Base-by-base conservation (phyloP, 2,888 invertebrate genomes). In the Tryphoninae sp. region DNA sequence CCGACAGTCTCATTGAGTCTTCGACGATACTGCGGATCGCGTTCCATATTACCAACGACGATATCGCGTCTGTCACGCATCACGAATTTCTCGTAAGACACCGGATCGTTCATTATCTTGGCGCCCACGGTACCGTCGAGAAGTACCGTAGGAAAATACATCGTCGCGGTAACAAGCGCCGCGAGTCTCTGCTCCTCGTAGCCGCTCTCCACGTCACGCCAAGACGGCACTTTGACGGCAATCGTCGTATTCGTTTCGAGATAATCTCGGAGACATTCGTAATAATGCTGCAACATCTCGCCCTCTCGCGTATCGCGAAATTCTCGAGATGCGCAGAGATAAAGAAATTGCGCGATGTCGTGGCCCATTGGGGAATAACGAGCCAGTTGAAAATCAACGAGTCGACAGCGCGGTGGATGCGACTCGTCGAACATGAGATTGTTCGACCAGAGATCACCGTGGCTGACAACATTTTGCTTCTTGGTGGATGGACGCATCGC, bases 351-450 rank as follows among this genome's bases (percentile, higher is more conserved):
- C 89, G 94, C 93, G 1, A 95, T 91, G 86, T 96, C 96, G 62
- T 95, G 93, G 22, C 95, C 93, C 0, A 95, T 95, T 0, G 96
- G 95, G 16, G 94, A 94, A 87, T 95, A 96, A 33, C 95, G 93
- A 0, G 94, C 92, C 68, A 95, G 92, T 90, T 96, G 96, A 87
- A 94, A 96, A 89, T 96, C 96, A 1, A 96, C 94, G 9, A 96
- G 88, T 45, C 94, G 88, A 84, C 95, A 95, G 40, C 94, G 93
- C 1, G 94, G 92, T 0, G 94, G 94, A 45, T 88, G 88, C 0
- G 91, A 90, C 42, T 92, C 86, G 19, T 91, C 89, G 74, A 95
- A 95, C 92, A 95, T 92, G 8, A 95, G 88, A 86, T 95, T 95
- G 85, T 95, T 95, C 59, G 93, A 93, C 95, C 95, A 95, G 6